phyloP scores from a whole-genome alignment of 2,113 vertebrate genomes.

The Microtus montanus region DNA sequence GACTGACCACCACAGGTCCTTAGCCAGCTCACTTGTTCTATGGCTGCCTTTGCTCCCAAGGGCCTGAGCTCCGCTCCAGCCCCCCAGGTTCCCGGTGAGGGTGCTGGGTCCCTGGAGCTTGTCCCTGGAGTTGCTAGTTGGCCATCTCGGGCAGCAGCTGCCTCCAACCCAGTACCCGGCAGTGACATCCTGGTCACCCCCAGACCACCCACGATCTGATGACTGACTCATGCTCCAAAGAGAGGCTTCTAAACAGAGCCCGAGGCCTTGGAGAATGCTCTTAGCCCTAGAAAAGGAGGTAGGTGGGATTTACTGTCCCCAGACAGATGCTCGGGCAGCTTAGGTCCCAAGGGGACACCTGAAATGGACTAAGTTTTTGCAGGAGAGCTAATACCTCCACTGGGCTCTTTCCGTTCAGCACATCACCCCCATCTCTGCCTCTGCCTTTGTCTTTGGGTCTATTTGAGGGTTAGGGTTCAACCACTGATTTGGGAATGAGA shows the following conservation, averaged over 20 bases:
- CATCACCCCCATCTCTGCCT: background rate
- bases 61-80: background rate
- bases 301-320: background rate
- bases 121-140: background rate
- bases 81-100: background rate
- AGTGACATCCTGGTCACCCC: background rate
- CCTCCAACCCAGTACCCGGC: fast-evolving
- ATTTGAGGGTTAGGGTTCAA: background rate
- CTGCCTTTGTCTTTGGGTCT: background rate
- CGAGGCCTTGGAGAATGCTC: background rate
- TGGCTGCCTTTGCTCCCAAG: background rate
- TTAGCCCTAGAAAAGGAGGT: background rate
- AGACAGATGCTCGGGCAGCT: background rate
- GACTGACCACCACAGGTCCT: background rate
- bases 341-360: background rate
- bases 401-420: background rate
- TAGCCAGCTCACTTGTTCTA: background rate
- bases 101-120: background rate
- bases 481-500: background rate
- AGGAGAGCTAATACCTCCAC: background rate
- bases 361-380: background rate
- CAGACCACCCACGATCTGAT: conserved; percentile 68
- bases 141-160: background rate
- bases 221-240: conserved; percentile 64
- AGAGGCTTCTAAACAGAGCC: conserved; percentile 68